Evolutionary conservation across 2,797 vertebrate species (phyloP).

Genomic region (Otolemur crassicaudatus): DNA sequence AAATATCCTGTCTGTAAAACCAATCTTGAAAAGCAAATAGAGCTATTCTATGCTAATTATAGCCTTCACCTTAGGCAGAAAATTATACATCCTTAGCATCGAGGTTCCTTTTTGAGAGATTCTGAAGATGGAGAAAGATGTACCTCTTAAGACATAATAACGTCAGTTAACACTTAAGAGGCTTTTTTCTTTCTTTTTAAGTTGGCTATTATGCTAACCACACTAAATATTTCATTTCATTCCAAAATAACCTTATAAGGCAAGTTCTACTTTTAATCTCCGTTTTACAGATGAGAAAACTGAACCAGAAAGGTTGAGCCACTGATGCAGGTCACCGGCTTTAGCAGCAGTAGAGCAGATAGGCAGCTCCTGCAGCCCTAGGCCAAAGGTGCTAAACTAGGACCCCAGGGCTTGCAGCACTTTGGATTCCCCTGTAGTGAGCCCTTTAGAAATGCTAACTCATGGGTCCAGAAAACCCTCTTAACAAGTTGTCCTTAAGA

Average conservation of each 20-base stretch:
- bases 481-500: not conserved
- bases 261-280: slow-evolving; percentile 18
- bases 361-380: not conserved
- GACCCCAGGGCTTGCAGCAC: accelerated
- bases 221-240: not conserved
- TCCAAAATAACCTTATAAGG: not conserved
- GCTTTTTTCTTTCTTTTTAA: not conserved
- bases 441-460: not conserved
- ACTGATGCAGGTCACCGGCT: not conserved
- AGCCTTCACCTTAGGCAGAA: slow-evolving; percentile 52
- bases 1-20: slow-evolving; percentile 75
- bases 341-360: accelerated
- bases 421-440: not conserved
- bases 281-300: not conserved
- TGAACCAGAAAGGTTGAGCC: not conserved
- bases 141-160: not conserved
- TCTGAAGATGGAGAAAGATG: slow-evolving; percentile 37
- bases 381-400: not conserved
- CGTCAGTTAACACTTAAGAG: not conserved
- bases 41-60: slow-evolving; percentile 71
- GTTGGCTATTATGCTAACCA: not conserved
- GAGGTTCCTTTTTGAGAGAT: slow-evolving; percentile 30
- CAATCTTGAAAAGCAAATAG: slow-evolving; percentile 79
- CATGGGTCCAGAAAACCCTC: not conserved
- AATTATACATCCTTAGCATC: slow-evolving; percentile 48